Evolutionary conservation across 2,888 invertebrate genomes (phyloP), one percentile per base, ranked within the genome.

Genomic region (Cataglyphis livida): DNA sequence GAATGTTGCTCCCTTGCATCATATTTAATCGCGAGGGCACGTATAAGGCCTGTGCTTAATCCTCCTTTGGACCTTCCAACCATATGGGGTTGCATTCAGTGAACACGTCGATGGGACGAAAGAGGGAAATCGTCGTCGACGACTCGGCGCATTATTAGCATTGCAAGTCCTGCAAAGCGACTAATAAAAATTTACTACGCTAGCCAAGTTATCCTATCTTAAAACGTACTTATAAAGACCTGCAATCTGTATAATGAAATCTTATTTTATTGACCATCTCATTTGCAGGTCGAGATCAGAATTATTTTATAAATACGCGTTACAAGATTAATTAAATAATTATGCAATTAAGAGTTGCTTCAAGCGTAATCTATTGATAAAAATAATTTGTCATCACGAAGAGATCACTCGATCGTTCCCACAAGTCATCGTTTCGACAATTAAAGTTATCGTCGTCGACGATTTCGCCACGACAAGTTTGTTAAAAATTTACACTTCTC

Each of bases 61-160:
- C 79, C 87, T 83, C 89, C 78, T 71, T 82, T 90, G 90, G 90
- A 90, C 90, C 90, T 88, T 90, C 86, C 85, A 90, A 90, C 90
- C 90, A 90, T 90, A 71, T 82, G 73, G 87, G 85, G 70, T 88
- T 84, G 82, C 88, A 84, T 82, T 85, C 85, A 82, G 65, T 82
- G 84, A 81, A 84, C 68, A 71, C 75, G 83, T 62, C 75, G 84
- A 81, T 78, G 68, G 81, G 64, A 76, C 71, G 71, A 65, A 75
- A 75, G 82, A 81, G 81, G 38, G 62, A 79, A 71, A 84, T 78
- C 62, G 62, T 68, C 59, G 76, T 65, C 64, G 35, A 65, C 71
- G 71, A 83, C 59, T 59, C 59, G 28, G n/a, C 38, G 32, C 32
- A 21, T 44, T 32, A 28, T 15, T 25, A 76, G 44, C 70, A 21